These are phyloP conservation scores for Pseudopipra pipra DNA, from an alignment of 2,113 vertebrate genomes.

Conservation along the genomic window DNA sequence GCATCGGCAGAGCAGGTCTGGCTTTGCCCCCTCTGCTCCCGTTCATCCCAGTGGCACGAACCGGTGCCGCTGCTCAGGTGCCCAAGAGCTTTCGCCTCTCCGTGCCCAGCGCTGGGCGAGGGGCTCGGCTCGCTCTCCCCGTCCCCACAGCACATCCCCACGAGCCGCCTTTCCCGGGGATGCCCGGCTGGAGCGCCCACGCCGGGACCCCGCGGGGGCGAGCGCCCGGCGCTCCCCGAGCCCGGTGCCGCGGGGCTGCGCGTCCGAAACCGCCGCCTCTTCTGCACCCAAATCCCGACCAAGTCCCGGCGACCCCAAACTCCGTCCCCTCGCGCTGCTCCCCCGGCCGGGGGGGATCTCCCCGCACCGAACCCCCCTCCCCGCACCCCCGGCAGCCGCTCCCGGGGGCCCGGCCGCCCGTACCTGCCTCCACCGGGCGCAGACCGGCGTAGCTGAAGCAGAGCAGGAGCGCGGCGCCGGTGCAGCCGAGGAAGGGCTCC, in stretches of 20 bases:
- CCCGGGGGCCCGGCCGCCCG: slow-evolving; percentile 24
- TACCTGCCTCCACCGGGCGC: slow-evolving; percentile 75
- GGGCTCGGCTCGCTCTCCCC: background rate
- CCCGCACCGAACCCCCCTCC: background rate
- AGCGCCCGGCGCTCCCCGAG: background rate
- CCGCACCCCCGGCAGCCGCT: background rate
- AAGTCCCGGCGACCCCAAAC: background rate
- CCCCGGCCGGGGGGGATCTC: background rate
- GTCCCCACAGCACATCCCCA: accelerated
- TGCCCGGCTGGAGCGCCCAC: background rate
- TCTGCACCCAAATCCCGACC: background rate
- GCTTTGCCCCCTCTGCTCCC: background rate
- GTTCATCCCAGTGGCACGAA: background rate
- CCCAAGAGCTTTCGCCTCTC: background rate
- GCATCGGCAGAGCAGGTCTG: background rate
- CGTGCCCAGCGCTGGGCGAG: accelerated
- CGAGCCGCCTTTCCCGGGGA: background rate
- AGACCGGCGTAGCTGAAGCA: slow-evolving; percentile 73
- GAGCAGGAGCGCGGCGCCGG: slow-evolving; percentile 70
- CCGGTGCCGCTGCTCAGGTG: background rate
- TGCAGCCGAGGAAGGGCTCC: slow-evolving; percentile 52
- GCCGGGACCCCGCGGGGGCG: background rate
- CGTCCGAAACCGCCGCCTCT: background rate
- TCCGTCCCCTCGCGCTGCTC: background rate
- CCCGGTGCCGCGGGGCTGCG: background rate